Evolutionary conservation across 2,888 invertebrate genomes (phyloP), one percentile per base, ranked within the genome.

Genomic region (Parnassius smintheus): DNA sequence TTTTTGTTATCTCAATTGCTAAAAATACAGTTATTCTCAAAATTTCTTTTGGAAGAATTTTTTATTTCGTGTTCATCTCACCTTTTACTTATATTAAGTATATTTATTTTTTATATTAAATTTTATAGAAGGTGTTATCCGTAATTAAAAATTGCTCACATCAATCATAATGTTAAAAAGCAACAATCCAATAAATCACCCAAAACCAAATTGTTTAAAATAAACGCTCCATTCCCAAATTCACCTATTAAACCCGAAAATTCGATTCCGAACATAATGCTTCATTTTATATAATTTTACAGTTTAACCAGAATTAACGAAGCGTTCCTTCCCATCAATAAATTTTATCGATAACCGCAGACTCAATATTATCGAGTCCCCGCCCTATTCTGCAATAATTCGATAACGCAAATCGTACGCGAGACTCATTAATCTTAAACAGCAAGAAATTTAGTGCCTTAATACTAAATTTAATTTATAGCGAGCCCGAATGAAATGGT

Each of bases 401-500:
- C 75, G 82, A 81, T 81, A 83, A 77, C 80, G 76, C 78, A 77
- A 81, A 82, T 79, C 76, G 80, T 74, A 77, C 70, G 69, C 69
- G 69, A 68, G 65, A 65, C 62, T 78, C 74, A 82, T 83, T 82
- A 78, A 83, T 83, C 82, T 78, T 73, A 66, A 70, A 74, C 71
- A 69, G 75, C 74, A 76, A 74, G 74, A 81, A 81, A 81, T 81
- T 76, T 76, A 76, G 75, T 62, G 64, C 62, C 74, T 70, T 58
- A 65, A 64, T 62, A 65, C 48, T 59, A 62, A 59, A 48, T 67
- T 62, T 61, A 48, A 63, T 67, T 65, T 56, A 58, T 52, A 51
- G 45, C 41, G 46, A 48, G 41, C 62, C 53, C 52, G 22, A 57
- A 57, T 48, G 11, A 48, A 52, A 56, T 7, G 35, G 35, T 35